Conservation (phyloP, 2,113 vertebrate species). For the Dendropsophus ebraccatus region DNA sequence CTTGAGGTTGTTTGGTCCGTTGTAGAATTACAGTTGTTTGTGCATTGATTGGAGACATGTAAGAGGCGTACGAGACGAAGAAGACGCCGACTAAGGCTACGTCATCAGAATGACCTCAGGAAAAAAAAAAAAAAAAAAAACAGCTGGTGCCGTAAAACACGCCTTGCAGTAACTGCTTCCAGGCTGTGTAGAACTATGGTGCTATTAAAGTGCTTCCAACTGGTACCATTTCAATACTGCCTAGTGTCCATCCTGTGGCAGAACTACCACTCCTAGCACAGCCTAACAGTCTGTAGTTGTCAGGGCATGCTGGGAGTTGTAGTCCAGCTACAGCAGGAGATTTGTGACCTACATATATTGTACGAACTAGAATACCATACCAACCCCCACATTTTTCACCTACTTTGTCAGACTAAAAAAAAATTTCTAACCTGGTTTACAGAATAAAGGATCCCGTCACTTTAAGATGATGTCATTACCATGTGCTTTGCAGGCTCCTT, state of each 20-base stretch:
- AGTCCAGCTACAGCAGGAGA: neutral
- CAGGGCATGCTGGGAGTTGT: neutral
- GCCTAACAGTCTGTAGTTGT: too few relatives aligned
- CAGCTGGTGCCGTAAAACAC: too few relatives aligned
- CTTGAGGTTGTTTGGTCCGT: constrained; percentile 36
- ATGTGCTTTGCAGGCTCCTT: neutral
- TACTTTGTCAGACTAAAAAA: too few relatives aligned
- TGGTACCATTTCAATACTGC: neutral
- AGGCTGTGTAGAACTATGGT: too few relatives aligned
- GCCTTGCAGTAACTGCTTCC: too few relatives aligned
- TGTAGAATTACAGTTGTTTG: constrained; percentile 25
- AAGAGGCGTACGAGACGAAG: neutral
- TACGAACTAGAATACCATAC: too few relatives aligned
- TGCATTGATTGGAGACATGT: constrained; percentile 8
- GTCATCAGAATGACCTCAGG: neutral
- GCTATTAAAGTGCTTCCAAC: neutral
- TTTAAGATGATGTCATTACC: neutral
- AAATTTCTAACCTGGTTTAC: neutral
- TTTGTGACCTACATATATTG: neutral
- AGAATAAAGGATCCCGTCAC: neutral
- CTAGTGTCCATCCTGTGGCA: neutral
- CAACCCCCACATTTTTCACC: too few relatives aligned
- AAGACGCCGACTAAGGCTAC: neutral
- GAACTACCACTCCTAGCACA: neutral
- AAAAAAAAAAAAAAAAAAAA: too few relatives aligned